Conservation (phyloP, 2,888 invertebrate species). For the Campaea margaritaria region DNA sequence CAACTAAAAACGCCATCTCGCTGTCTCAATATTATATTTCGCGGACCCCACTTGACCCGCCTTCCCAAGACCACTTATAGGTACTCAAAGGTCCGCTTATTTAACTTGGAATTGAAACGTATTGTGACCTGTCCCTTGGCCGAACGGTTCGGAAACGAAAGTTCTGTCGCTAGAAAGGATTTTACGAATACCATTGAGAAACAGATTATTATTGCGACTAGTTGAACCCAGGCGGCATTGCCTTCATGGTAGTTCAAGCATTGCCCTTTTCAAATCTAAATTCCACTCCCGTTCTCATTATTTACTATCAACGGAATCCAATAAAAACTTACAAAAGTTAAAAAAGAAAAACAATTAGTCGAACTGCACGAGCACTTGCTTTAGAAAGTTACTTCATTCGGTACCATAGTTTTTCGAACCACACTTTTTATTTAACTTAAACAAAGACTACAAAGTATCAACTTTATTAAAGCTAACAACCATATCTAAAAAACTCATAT, state of each 20-base stretch:
- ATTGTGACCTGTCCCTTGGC: conserved; percentile 47
- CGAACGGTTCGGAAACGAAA: conserved; percentile 24
- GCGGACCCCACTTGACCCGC: conserved; percentile 51
- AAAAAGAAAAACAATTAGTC: too few relatives aligned
- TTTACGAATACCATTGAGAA: conserved; percentile 12
- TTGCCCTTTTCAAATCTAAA: too few relatives aligned
- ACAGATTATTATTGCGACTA: too few relatives aligned
- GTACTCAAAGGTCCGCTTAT: conserved; percentile 51
- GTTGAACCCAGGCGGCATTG: too few relatives aligned
- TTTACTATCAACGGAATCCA: too few relatives aligned
- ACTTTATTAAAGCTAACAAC: conserved; percentile 8
- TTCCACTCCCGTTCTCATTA: too few relatives aligned
- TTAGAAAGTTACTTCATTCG: background rate
- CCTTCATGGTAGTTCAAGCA: too few relatives aligned
- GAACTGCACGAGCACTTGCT: too few relatives aligned
- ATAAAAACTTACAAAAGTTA: too few relatives aligned
- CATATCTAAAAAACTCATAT: conserved; percentile 23
- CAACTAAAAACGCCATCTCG: conserved; percentile 45
- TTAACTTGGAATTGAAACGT: conserved; percentile 54
- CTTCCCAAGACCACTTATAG: conserved; percentile 46
- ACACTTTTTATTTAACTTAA: background rate
- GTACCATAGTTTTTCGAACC: background rate
- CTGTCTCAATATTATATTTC: conserved; percentile 46
- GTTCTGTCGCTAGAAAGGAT: conserved; percentile 22
- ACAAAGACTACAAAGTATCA: background rate